Evolutionary conservation across 2,797 vertebrate genomes (phyloP).

Genomic region (Notoglanidium macrostoma): DNA sequence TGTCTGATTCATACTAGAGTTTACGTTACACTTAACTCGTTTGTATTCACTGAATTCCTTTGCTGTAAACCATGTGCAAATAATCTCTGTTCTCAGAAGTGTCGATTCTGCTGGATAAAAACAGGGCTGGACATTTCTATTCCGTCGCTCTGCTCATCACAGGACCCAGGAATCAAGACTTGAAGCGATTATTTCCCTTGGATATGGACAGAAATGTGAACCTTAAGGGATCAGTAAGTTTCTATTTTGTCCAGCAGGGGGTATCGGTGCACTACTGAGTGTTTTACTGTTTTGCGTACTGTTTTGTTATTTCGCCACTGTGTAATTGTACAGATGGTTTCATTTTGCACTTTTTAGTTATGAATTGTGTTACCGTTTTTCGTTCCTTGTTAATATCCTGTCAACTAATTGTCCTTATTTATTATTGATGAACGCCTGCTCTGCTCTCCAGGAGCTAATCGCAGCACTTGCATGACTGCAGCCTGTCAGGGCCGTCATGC

Average conservation of each 20-base stretch:
- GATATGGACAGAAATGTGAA: background rate
- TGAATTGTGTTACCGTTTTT: conserved; percentile 37
- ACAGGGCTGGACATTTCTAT: conserved; percentile 6
- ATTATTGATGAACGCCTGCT: conserved; percentile 32
- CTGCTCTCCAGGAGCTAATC: background rate
- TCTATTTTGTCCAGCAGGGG: conserved; percentile 23
- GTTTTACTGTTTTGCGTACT: conserved; percentile 51
- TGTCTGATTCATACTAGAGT: background rate
- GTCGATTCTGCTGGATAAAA: background rate
- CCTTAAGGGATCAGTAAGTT: background rate
- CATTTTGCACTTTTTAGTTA: conserved; percentile 64
- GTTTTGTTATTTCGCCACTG: conserved; percentile 11
- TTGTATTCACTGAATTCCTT: background rate
- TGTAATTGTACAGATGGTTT: conserved; percentile 52
- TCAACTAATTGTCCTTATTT: conserved; percentile 39
- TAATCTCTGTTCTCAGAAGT: background rate
- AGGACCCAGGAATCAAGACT: background rate
- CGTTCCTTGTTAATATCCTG: conserved; percentile 46
- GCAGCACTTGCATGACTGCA: background rate
- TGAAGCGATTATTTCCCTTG: background rate
- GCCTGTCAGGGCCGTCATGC: background rate
- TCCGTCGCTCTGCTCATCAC: background rate
- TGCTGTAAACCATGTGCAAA: background rate
- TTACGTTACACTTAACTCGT: background rate
- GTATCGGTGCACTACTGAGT: conserved; percentile 21